These are phyloP conservation scores for Zaprionus capensis DNA, from an alignment of 1,140 invertebrate genomes.

Conservation along the genomic window DNA sequence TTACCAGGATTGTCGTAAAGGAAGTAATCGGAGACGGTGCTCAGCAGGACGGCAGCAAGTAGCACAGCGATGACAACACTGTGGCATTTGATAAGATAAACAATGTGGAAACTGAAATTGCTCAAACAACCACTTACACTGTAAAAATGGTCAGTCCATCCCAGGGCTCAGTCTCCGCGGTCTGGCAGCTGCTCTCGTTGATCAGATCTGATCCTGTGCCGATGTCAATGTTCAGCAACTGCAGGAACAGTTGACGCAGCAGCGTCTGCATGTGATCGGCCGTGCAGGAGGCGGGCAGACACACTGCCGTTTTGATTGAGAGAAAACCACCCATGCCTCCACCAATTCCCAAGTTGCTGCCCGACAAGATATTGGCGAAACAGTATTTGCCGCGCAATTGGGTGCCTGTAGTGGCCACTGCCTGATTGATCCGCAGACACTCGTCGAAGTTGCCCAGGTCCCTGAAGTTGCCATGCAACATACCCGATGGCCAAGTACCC, in stretches of 20 bases:
- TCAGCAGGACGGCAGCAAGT: constrained; percentile 14
- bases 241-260: constrained; percentile 36
- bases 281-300: constrained; percentile 55
- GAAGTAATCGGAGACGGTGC: constrained; percentile 61
- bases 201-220: neutral
- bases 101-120: neutral
- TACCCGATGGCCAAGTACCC: constrained; percentile 61
- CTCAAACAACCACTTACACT: constrained; percentile 46
- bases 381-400: constrained; percentile 61
- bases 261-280: constrained; percentile 38
- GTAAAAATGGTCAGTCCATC: constrained; percentile 51
- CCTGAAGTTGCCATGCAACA: constrained; percentile 44
- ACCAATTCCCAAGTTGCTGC: constrained; percentile 7
- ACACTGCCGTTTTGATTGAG: constrained; percentile 41
- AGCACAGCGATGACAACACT: constrained; percentile 45
- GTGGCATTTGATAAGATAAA: neutral
- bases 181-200: constrained; percentile 30
- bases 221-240: constrained; percentile 24
- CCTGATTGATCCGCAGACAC: constrained; percentile 47
- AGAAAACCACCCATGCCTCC: accelerated
- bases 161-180: constrained; percentile 17
- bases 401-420: neutral
- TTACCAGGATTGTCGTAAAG: constrained; percentile 45
- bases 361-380: constrained; percentile 29
- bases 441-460: constrained; percentile 72